A percentile compares a stretch with the other conserved stretches of the same genome.
These are phyloP conservation scores for Homalodisca vitripennis DNA, from an alignment of 1,140 invertebrate genomes.

Conservation along the genomic window DNA sequence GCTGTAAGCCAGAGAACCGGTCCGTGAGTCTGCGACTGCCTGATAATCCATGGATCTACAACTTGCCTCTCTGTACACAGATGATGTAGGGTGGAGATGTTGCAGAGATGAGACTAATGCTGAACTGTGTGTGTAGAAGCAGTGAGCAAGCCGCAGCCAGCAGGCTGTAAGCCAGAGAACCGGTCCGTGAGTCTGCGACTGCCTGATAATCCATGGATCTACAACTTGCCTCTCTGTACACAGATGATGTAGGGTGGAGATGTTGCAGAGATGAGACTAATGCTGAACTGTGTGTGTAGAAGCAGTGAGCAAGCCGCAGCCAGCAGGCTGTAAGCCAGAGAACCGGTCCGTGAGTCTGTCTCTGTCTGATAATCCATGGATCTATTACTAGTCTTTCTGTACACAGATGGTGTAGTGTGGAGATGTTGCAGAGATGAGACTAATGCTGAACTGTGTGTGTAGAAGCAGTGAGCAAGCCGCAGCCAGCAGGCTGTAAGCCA, in stretches of 20 bases:
- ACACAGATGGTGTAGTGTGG: too few relatives aligned
- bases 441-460: too few relatives aligned
- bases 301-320: conserved; percentile 43
- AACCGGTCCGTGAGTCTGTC: conserved; percentile 53
- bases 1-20: conserved; percentile 59
- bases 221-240: too few relatives aligned
- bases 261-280: too few relatives aligned
- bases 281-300: too few relatives aligned
- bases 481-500: conserved; percentile 59
- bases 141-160: conserved; percentile 47
- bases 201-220: conserved; percentile 53
- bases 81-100: conserved; percentile 62
- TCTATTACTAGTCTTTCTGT: too few relatives aligned
- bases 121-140: too few relatives aligned
- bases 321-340: conserved; percentile 63
- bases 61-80: conserved; percentile 63
- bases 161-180: conserved; percentile 60
- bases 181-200: conserved; percentile 53
- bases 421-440: too few relatives aligned
- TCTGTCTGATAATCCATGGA: conserved; percentile 52
- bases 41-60: conserved; percentile 55
- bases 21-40: conserved; percentile 52
- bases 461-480: conserved; percentile 40
- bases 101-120: background rate
- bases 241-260: too few relatives aligned